Evolutionary conservation across 2,113 vertebrate genomes (phyloP).

Genomic region (Cynoglossus semilaevis): DNA sequence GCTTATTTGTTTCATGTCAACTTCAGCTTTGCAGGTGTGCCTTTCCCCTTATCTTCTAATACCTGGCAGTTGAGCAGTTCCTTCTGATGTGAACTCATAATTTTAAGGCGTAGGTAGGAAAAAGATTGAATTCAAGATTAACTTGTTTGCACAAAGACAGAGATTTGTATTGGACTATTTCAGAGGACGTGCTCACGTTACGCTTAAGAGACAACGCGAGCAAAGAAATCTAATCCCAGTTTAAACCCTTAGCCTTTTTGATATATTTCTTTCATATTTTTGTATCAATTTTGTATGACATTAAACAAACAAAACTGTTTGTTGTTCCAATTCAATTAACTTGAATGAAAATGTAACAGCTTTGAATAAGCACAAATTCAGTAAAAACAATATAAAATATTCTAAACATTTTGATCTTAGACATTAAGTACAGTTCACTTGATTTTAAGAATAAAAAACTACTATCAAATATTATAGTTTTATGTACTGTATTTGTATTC

Average conservation of each 20-base stretch:
- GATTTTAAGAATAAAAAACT: no score
- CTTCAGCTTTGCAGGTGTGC: constrained; percentile 68
- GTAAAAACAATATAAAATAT: no score
- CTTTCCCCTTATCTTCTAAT: constrained; percentile 47
- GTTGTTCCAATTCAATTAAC: constrained; percentile 8
- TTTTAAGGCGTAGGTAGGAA: constrained; percentile 51
- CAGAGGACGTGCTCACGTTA: constrained; percentile 18
- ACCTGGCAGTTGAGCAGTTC: constrained; percentile 18
- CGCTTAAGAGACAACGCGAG: constrained; percentile 2
- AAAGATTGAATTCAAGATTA: constrained; percentile 54
- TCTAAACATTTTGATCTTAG: no score
- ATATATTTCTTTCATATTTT: no score
- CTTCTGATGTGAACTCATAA: constrained; percentile 53
- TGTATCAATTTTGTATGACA: no score
- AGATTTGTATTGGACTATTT: constrained; percentile 31
- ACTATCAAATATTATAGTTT: no score
- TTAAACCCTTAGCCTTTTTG: neutral
- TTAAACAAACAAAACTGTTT: no score
- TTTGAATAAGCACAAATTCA: no score
- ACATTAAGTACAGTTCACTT: no score
- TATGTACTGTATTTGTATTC: no score
- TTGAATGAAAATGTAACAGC: no score
- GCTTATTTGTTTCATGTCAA: constrained; percentile 53
- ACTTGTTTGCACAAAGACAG: constrained; percentile 41
- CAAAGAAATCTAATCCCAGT: constrained; percentile 30